Conservation (phyloP, 1,140 invertebrate species). For the Zaprionus nigranus region DNA sequence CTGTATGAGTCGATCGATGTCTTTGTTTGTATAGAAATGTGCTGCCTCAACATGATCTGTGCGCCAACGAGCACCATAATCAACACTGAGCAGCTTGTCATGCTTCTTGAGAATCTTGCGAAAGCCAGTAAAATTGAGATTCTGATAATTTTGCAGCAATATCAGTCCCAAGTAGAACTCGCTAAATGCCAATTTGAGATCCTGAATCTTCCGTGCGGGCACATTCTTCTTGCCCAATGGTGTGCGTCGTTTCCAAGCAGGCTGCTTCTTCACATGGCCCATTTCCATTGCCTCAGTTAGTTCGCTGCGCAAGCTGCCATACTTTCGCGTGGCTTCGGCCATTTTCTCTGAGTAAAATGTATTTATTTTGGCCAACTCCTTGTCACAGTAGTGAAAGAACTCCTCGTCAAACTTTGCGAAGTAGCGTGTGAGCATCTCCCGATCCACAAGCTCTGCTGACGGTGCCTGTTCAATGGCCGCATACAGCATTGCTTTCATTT, state of each 20-base stretch:
- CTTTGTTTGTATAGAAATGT: conserved; percentile 94
- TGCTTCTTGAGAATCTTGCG: conserved; percentile 97
- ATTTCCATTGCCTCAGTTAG: conserved; percentile 86
- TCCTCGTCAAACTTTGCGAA: conserved; percentile 93
- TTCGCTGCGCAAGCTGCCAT: conserved; percentile 90
- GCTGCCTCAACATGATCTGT: conserved; percentile 92
- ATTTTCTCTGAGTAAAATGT: conserved; percentile 95
- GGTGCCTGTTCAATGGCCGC: conserved; percentile 90
- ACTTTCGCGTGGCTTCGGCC: conserved; percentile 93
- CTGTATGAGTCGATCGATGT: conserved; percentile 93
- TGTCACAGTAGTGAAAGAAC: conserved; percentile 94
- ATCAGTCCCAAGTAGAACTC: conserved; percentile 96
- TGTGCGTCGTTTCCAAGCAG: conserved; percentile 85
- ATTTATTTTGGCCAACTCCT: conserved; percentile 94
- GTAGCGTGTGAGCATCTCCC: conserved; percentile 89
- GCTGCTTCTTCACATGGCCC: conserved; percentile 81
- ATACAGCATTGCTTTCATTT: conserved; percentile 92
- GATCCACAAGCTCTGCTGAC: conserved; percentile 88
- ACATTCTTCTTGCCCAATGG: conserved; percentile 86
- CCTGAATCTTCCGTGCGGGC: conserved; percentile 89
- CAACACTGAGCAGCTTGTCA: conserved; percentile 90
- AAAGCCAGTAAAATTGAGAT: conserved; percentile 96
- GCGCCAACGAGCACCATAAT: conserved; percentile 89
- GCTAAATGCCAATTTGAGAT: conserved; percentile 95
- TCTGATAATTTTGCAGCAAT: conserved; percentile 90